A percentile compares a stretch with the other conserved stretches of the same genome.
phyloP scores from a whole-genome alignment of 2,113 vertebrate genomes.

The Tenebrosternarchus preto region DNA sequence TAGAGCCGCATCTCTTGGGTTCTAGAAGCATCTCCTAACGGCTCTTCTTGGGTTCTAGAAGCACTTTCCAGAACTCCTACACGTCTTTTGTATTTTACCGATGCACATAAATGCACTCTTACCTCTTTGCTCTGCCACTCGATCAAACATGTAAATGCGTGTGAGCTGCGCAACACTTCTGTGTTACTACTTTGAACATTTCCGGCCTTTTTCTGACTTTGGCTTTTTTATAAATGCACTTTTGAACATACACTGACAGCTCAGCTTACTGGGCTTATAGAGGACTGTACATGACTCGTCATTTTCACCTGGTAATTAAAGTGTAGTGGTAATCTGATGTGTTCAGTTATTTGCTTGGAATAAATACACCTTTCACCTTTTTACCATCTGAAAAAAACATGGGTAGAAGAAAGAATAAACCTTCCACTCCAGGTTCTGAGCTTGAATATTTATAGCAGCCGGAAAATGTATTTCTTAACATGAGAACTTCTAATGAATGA shows the following conservation, averaged over 20 bases:
- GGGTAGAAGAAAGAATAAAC: not conserved
- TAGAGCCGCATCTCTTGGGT: not conserved
- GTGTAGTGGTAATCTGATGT: slow-evolving; percentile 13
- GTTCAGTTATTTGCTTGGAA: slow-evolving; percentile 10
- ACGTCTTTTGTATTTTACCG: not conserved
- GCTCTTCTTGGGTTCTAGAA: slow-evolving; percentile 1
- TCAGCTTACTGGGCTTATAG: slow-evolving; percentile 4
- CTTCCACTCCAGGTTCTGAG: not conserved
- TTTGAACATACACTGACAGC: slow-evolving; percentile 29
- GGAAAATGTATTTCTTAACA: not conserved
- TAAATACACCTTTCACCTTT: not conserved
- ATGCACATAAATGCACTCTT: not conserved
- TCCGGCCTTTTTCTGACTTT: not conserved
- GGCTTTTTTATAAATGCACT: slow-evolving; percentile 27
- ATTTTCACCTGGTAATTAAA: slow-evolving; percentile 43
- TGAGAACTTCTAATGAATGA: no score
- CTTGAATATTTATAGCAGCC: not conserved
- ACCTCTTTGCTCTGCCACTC: not conserved
- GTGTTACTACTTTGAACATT: slow-evolving; percentile 7
- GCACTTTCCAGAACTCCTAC: not conserved
- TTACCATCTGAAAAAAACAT: not conserved
- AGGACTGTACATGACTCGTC: slow-evolving; percentile 25
- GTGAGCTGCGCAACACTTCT: not conserved
- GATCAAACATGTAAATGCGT: not conserved
- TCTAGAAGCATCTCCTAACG: not conserved